A percentile compares a stretch with the other conserved stretches of the same genome.
Conservation (phyloP, 2,113 vertebrate genomes). For the Notothenia rossii region DNA sequence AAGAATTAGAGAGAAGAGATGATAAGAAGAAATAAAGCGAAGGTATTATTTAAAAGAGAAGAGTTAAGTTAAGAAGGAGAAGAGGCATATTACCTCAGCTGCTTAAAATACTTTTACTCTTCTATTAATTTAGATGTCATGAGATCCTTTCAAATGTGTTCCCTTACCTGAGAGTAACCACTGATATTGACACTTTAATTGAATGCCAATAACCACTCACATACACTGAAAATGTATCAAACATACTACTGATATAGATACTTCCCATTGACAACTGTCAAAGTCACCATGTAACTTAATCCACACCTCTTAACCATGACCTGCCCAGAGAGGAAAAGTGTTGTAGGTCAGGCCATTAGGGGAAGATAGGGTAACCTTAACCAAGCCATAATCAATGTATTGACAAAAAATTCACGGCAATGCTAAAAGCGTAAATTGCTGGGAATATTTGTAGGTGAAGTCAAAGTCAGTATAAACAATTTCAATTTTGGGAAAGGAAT, state of each 20-base stretch:
- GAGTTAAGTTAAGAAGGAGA: too few relatives aligned
- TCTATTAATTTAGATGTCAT: background rate
- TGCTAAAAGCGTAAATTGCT: background rate
- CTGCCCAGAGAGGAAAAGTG: background rate
- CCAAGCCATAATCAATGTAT: background rate
- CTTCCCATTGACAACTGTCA: background rate
- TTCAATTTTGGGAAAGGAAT: background rate
- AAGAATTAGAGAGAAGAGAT: conserved; percentile 8
- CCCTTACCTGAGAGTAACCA: background rate
- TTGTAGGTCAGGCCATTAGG: background rate
- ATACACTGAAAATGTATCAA: background rate
- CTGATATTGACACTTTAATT: background rate
- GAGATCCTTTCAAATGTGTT: background rate
- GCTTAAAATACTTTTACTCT: background rate
- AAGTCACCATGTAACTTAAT: background rate
- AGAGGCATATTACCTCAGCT: background rate
- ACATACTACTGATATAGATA: background rate
- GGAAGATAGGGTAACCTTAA: background rate
- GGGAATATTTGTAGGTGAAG: background rate
- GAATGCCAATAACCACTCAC: background rate
- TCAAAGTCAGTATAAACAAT: background rate
- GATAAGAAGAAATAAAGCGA: conserved; percentile 6
- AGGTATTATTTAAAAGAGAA: too few relatives aligned
- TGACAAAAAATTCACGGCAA: background rate
- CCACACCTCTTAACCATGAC: background rate